phyloP scores from a whole-genome alignment of 1,140 invertebrate genomes.

The Nautilus pompilius region DNA sequence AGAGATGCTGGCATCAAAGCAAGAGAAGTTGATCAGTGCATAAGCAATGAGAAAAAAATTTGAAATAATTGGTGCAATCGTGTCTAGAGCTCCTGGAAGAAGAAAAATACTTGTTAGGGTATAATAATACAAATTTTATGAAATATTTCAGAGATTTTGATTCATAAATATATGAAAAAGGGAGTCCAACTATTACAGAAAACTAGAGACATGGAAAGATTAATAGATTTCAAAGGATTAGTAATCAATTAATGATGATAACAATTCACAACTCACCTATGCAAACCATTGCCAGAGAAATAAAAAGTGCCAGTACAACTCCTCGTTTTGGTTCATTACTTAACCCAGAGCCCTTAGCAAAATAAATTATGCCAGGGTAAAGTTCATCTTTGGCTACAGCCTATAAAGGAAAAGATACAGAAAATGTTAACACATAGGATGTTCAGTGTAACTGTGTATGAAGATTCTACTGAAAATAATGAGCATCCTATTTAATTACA shows the following conservation, averaged over 20 bases:
- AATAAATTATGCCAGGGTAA: constrained; percentile 88
- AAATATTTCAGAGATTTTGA: no score
- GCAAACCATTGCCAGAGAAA: constrained; percentile 79
- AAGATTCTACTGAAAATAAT: no score
- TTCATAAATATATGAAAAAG: no score
- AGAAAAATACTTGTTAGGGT: no score
- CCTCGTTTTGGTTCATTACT: constrained; percentile 77
- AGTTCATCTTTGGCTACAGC: constrained; percentile 89
- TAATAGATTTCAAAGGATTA: no score
- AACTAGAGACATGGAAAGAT: no score
- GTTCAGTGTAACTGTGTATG: no score
- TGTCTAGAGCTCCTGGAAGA: constrained; percentile 72
- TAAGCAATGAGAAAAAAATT: constrained; percentile 96
- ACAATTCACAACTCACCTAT: constrained; percentile 85
- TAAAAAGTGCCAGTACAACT: constrained; percentile 86
- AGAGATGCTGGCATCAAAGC: constrained; percentile 84
- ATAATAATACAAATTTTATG: no score
- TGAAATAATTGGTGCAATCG: constrained; percentile 89
- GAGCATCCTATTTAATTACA: no score
- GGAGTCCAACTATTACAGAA: no score
- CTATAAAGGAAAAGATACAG: constrained; percentile 59
- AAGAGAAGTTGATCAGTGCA: constrained; percentile 94
- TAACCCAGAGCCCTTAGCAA: constrained; percentile 90
- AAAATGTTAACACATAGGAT: no score
- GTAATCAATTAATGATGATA: no score